A percentile compares a stretch with the other conserved stretches of the same genome.
Evolutionary conservation across 2,888 invertebrate genomes (phyloP).

Genomic region (Andricus quercusramuli): DNA sequence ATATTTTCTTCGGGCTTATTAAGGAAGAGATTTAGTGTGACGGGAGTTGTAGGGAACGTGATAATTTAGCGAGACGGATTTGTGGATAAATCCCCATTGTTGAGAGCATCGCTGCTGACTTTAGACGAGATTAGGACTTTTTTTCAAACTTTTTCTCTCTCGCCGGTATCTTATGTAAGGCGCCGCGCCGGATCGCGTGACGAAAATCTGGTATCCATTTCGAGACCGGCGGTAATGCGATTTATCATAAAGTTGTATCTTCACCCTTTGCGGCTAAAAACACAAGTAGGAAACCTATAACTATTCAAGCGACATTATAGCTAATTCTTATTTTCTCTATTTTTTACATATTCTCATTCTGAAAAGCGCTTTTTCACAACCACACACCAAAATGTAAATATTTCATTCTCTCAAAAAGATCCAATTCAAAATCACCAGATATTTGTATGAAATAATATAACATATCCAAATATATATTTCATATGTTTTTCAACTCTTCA

Average conservation of each 20-base stretch:
- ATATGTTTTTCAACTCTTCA: not conserved
- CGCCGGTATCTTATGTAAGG: not conserved
- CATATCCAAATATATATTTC: too few relatives aligned
- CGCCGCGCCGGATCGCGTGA: conserved; percentile 4
- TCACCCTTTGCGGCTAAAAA: conserved; percentile 1
- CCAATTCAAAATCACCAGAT: too few relatives aligned
- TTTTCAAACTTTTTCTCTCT: not conserved
- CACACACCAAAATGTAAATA: too few relatives aligned
- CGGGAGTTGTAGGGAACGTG: not conserved
- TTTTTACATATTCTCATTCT: not conserved
- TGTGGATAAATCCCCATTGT: conserved; percentile 12
- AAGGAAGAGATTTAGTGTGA: not conserved
- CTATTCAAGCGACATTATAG: not conserved
- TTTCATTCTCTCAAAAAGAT: too few relatives aligned
- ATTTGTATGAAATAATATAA: too few relatives aligned
- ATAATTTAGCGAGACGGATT: conserved; percentile 18
- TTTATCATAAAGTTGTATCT: conserved; percentile 37
- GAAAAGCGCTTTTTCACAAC: too few relatives aligned
- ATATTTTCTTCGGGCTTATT: not conserved
- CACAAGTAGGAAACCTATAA: conserved; percentile 7
- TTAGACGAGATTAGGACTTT: conserved; percentile 6
- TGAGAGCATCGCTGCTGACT: not conserved
- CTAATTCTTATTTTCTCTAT: not conserved
- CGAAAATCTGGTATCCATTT: conserved; percentile 34
- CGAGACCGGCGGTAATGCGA: conserved; percentile 14